Base-by-base conservation (phyloP, 1,140 invertebrate genomes). In the Monochamus saltuarius region DNA sequence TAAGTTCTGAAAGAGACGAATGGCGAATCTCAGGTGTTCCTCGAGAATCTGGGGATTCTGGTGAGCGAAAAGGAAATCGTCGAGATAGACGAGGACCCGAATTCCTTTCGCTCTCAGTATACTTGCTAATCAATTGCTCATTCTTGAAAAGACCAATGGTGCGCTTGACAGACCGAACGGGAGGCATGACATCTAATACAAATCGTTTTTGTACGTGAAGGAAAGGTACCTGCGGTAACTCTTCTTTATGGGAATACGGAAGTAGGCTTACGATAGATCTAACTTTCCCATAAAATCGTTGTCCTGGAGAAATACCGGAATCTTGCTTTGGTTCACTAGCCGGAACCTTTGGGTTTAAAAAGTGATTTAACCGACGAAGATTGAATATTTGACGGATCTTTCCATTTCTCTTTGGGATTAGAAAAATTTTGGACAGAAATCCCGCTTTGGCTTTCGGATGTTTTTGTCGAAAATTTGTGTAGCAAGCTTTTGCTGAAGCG, bases 131-230 rank as follows among this genome's bases (percentile, higher is more conserved):
- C 2, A 29, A 29, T 29, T 29, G 16, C 56, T 59, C 17, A 74
- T 39, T 35, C 62, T 69, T 8, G 70, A 50, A 38, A 74, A 74
- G 0, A 59, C 51, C 6, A 65, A 45, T 1, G 67, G 67, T 13
- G 65, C 67, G 8, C 51, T 65, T 9, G 68, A 51, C 17, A 73
- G 52, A 10, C 68, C 70, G 40, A 73, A 72, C 0, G 70, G 64
- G 56, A 74, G 62, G 53, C 73, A 75, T 0, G 67, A 74, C 66
- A 75, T 72, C 50, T 74, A 51, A 4, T 63, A 34, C 1, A 74
- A 7, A 40, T 11, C 16, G 7, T 46, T 49, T 16, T 47, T 39
- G 53, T 53, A 56, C 1, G 38, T 35, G 9, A 71, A 17, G 22
- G 52, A 54, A 2, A 65, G 50, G 43, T 59, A 70, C 51, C 63